A percentile compares a stretch with the other conserved stretches of the same genome.
phyloP scores from a whole-genome alignment of 2,797 vertebrate genomes.

The Oryzias dopingdopingensis region DNA sequence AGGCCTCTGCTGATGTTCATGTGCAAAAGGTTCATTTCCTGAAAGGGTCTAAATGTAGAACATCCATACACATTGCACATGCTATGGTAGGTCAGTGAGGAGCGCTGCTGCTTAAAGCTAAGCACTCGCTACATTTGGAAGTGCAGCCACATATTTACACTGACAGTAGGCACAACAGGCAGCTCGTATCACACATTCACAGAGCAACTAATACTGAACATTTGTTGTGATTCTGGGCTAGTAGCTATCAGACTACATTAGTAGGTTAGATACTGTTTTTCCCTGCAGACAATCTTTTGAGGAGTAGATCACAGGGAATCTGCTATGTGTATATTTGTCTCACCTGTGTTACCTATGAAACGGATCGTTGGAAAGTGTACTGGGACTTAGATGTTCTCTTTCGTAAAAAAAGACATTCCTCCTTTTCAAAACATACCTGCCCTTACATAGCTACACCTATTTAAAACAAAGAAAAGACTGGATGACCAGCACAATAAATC shows the following conservation, averaged over 20 bases:
- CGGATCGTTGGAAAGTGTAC: no score
- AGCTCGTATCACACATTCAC: conserved; percentile 1
- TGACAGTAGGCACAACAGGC: not conserved
- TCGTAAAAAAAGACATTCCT: no score
- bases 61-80: conserved; percentile 19
- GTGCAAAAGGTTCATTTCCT: conserved; percentile 31
- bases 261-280: not conserved
- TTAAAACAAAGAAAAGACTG: no score
- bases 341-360: no score
- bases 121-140: conserved; percentile 22
- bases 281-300: not conserved
- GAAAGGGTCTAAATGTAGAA: conserved; percentile 16
- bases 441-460: no score
- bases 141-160: conserved; percentile 13
- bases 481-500: no score
- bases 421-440: no score
- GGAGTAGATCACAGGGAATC: no score
- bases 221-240: not conserved
- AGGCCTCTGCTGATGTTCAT: conserved; percentile 44
- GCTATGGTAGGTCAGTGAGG: conserved; percentile 31
- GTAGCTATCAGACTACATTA: not conserved
- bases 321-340: not conserved
- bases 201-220: conserved; percentile 19
- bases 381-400: no score
- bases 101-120: conserved; percentile 1